phyloP scores from a whole-genome alignment of 1,140 invertebrate species.

The Oedothorax gibbosus region DNA sequence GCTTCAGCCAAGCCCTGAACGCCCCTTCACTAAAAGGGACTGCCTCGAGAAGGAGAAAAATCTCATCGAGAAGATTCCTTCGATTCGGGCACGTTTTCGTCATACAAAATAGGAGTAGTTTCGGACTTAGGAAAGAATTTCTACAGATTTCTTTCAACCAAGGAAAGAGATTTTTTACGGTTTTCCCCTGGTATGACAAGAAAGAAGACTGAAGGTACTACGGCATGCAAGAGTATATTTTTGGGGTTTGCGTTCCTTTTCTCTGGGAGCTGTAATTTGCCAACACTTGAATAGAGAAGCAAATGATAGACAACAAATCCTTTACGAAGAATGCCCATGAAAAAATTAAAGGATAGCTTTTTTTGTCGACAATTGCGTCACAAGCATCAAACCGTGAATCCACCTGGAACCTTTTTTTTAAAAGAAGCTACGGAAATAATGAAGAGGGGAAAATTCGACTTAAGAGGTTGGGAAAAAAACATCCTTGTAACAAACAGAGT shows the following conservation, averaged over 20 bases:
- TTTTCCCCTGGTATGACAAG: constrained; percentile 20
- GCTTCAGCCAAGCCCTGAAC: background rate
- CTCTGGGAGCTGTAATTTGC: background rate
- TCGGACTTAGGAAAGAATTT: constrained; percentile 27
- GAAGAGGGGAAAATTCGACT: too few relatives aligned
- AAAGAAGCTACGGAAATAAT: background rate
- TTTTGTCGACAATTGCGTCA: constrained; percentile 29
- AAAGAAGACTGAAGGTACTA: background rate
- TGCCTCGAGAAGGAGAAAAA: constrained; percentile 21
- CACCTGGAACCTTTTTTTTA: background rate
- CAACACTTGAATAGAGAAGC: background rate
- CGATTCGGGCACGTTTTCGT: constrained; percentile 20
- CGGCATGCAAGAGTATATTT: background rate
- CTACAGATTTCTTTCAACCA: constrained; percentile 20
- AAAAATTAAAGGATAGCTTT: constrained; percentile 17
- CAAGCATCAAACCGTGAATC: background rate
- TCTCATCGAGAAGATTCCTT: constrained; percentile 24
- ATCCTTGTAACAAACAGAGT: background rate
- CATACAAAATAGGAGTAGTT: constrained; percentile 9
- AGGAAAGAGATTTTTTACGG: background rate
- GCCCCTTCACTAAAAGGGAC: constrained; percentile 17
- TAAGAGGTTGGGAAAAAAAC: background rate
- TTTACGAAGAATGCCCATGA: background rate
- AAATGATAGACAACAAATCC: background rate
- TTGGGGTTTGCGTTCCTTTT: constrained; percentile 13